Evolutionary conservation across 2,113 vertebrate species (phyloP).

Genomic region (Arizona elegans): DNA sequence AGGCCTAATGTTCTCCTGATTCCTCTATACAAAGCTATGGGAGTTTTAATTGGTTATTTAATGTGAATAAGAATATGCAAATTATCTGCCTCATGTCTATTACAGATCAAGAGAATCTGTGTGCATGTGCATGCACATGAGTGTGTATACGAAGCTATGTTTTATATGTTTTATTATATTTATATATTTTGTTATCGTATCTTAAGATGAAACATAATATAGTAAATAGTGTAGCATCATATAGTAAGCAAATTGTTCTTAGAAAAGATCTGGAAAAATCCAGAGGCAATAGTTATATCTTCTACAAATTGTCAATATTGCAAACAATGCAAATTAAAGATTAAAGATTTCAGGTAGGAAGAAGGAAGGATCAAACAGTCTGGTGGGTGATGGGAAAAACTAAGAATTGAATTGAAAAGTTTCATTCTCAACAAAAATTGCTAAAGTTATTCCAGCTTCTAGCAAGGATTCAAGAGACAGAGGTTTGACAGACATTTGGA

Average conservation of each 20-base stretch:
- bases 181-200: constrained; percentile 12
- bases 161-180: constrained; percentile 19
- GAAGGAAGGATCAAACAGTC: not conserved
- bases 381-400: not conserved
- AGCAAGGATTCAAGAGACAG: not conserved
- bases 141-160: not conserved
- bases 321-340: not conserved
- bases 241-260: not conserved
- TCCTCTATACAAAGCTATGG: constrained; percentile 50
- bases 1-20: constrained; percentile 51
- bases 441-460: not conserved
- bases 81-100: constrained; percentile 36
- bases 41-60: constrained; percentile 58
- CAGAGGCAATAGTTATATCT: not conserved
- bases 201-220: not conserved
- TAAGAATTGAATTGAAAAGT: not conserved
- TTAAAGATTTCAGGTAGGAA: not conserved
- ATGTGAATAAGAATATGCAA: constrained; percentile 55
- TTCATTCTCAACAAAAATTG: not conserved
- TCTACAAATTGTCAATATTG: not conserved
- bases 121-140: rapidly evolving
- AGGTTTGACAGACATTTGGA: not conserved
- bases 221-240: not conserved
- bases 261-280: not conserved
- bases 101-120: not conserved